These are phyloP conservation scores for Sparus aurata DNA, from an alignment of 2,797 vertebrate species.

Conservation along the genomic window DNA sequence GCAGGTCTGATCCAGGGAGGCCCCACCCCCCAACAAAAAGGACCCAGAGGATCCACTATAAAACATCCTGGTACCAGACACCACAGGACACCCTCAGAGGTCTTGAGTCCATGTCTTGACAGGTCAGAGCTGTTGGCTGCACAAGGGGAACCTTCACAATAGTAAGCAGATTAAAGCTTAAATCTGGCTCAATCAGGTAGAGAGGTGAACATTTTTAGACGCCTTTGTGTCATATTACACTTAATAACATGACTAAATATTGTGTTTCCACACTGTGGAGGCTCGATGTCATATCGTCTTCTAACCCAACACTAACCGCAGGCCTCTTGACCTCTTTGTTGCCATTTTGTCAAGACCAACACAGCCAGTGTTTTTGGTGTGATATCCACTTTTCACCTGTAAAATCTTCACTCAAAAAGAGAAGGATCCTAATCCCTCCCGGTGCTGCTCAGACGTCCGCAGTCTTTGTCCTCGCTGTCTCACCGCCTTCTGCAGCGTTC, in stretches of 20 bases:
- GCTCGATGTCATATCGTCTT: neutral
- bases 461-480: neutral
- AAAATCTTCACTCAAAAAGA: slow-evolving; percentile 2
- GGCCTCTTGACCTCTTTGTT: neutral
- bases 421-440: neutral
- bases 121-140: too few species aligned
- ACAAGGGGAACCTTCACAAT: too few species aligned
- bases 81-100: too few species aligned
- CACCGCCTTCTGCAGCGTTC: slow-evolving; percentile 33
- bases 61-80: too few species aligned
- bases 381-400: neutral
- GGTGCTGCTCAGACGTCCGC: slow-evolving; percentile 1
- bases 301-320: neutral
- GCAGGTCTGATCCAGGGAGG: too few species aligned
- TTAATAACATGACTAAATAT: too few species aligned
- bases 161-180: neutral
- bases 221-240: neutral
- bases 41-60: too few species aligned
- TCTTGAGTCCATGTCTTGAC: too few species aligned
- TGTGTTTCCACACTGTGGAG: neutral
- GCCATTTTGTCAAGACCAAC: neutral
- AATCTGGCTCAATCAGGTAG: neutral
- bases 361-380: neutral
- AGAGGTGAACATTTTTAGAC: too few species aligned
- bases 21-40: too few species aligned